Conservation (phyloP, 2,888 invertebrate species). For the Brenthis daphne region DNA sequence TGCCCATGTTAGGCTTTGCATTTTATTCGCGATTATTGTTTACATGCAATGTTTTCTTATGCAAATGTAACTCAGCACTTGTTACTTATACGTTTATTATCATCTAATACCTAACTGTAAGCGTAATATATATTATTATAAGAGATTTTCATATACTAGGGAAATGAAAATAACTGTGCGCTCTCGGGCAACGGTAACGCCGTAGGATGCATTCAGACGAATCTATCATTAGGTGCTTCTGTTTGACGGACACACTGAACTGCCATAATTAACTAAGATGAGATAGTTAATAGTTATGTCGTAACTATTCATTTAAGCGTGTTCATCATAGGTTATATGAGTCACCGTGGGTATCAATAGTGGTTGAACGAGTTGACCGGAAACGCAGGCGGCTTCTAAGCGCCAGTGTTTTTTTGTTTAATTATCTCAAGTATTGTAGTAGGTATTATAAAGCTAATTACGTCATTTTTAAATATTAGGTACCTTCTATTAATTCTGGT, state of each 20-base stretch:
- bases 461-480: neutral
- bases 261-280: slow-evolving; percentile 50
- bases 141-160: slow-evolving; percentile 27
- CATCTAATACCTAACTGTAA: slow-evolving; percentile 6
- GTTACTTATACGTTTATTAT: slow-evolving; percentile 8
- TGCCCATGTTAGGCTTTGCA: slow-evolving; percentile 17
- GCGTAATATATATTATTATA: neutral
- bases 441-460: neutral
- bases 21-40: slow-evolving; percentile 35
- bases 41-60: slow-evolving; percentile 41
- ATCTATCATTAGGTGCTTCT: slow-evolving; percentile 56
- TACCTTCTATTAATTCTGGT: neutral
- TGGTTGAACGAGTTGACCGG: slow-evolving; percentile 56
- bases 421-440: slow-evolving; percentile 21
- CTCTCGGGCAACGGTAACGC: slow-evolving; percentile 44
- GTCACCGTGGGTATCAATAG: slow-evolving; percentile 49
- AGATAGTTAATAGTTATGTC: slow-evolving; percentile 36
- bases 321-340: slow-evolving; percentile 44
- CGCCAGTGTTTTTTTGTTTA: slow-evolving; percentile 43
- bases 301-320: slow-evolving; percentile 40
- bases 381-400: slow-evolving; percentile 57
- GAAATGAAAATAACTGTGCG: slow-evolving; percentile 44
- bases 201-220: slow-evolving; percentile 46
- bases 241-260: slow-evolving; percentile 55
- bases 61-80: slow-evolving; percentile 27